Evolutionary conservation across 1,140 invertebrate species (phyloP), one percentile per base, ranked within the genome.

Genomic region (Pseudoatta argentina): DNA sequence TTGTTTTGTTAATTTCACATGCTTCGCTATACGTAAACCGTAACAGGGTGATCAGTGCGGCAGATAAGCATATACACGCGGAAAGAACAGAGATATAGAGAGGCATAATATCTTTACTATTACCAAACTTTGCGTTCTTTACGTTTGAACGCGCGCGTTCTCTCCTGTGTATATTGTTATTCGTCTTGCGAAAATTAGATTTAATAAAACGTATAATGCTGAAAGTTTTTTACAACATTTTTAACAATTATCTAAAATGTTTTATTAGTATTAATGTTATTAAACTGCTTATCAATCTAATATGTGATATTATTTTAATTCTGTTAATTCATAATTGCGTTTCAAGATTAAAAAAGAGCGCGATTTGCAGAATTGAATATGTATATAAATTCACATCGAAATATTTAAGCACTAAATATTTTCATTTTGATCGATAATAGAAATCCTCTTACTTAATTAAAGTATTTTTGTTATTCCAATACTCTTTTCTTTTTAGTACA

Each of bases 61-160:
- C 79, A 83, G 79, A 83, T 83, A 83, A 83, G 79, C 79, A 61
- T 59, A 34, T 63, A 83, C 21, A 69, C 39, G 79, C 69, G 69
- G 79, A 83, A 83, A 83, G 79, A 83, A 63, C 79, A 61, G 55
- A 83, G 69, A 83, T 83, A 83, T 83, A 83, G 79, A 83, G 79
- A 83, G 55, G 69, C 27, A 83, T 69, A 83, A 83, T 83, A 83
- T 83, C 75, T 82, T 73, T 83, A 73, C 69, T 55, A 83, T 83
- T 83, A 83, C 79, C 79, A 83, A 83, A 83, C 79, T 75, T 73
- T 75, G 79, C 69, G 39, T 75, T 83, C 79, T 83, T 83, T 83
- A 83, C 79, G 69, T 83, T 75, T 57, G 55, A 83, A 83, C 27
- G 79, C 69, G 79, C 69, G 69, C 79, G 69, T 83, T 83, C 79